phyloP scores from a whole-genome alignment of 1,140 invertebrate species.

The Tetranychus urticae region DNA sequence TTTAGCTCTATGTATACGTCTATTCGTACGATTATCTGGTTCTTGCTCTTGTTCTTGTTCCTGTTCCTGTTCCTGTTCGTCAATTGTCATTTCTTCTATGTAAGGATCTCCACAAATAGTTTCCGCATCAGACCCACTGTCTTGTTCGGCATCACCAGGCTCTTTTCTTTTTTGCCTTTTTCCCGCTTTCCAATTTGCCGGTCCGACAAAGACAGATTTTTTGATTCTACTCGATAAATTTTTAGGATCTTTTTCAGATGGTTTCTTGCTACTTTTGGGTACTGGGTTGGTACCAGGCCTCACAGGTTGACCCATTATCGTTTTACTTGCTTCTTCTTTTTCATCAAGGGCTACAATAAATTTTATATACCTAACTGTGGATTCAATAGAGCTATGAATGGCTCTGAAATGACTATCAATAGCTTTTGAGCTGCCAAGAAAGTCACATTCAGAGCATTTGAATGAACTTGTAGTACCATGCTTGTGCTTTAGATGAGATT shows the following conservation, averaged over 20 bases:
- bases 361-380: background rate
- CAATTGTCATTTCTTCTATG: no score
- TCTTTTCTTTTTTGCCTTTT: background rate
- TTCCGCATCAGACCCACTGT: no score
- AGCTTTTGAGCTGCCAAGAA: background rate
- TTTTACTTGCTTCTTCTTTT: background rate
- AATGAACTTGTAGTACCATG: background rate
- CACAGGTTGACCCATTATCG: background rate
- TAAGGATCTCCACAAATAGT: no score
- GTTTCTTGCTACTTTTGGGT: background rate
- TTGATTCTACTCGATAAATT: background rate
- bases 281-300: background rate
- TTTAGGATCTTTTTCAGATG: background rate
- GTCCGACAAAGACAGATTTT: background rate
- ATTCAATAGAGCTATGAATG: background rate
- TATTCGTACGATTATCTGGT: no score
- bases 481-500: background rate
- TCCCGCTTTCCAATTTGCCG: background rate
- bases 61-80: no score
- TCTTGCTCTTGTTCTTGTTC: no score
- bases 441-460: background rate
- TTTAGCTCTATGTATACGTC: no score
- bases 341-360: background rate
- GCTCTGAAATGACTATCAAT: background rate
- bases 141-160: no score